Base-by-base conservation (phyloP, 2,888 invertebrate species). In the Candidula unifasciata region DNA sequence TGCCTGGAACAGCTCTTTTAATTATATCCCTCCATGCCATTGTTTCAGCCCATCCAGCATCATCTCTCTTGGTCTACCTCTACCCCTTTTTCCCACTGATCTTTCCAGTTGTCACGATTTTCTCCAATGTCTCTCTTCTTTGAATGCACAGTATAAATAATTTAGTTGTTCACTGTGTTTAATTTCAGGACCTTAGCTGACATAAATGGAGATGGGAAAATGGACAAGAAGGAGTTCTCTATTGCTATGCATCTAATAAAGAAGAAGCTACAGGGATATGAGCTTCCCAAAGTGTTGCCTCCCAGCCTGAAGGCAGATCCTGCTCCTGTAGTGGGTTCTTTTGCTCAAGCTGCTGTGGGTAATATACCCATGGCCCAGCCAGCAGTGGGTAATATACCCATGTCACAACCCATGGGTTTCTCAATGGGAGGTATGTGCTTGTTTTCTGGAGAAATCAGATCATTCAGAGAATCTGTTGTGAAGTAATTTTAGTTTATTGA, bases 211-310 rank as follows among this genome's bases (percentile, higher is more conserved):
- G 94, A 94, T 91, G 94, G 94, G 2, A 92, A 92, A 86, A 93
- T 94, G 93, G 93, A 94, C 89, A 91, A 91, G 88, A 92, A 92
- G 86, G 94, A 94, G 88, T 94, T 94, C 86, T 93, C 93, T 33
- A 93, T 94, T 81, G 94, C 94, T 83, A 93, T 93, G 91, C 93
- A 92, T 87, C 88, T 94, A 33, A 93, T 94, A 78, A 92, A 92
- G 88, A 95, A 98, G 87, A 98, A 98, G 94, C 95, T 99, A 24
- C 96, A 97, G 82, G 98, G 98, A 5, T 96, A 97, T 91, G 98
- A 98, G 93, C 95, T 99, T 80, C 99, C 99, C 0, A 96, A 96
- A 92, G 94, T 95, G 2, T 95, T 99, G 89, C 99, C 99, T 27
- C 96, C 96, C 5, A 92, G 93, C 18, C 91, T 95, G 80, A 94